Evolutionary conservation across 1,140 invertebrate genomes (phyloP).

Genomic region (Drosophila bipectinata): DNA sequence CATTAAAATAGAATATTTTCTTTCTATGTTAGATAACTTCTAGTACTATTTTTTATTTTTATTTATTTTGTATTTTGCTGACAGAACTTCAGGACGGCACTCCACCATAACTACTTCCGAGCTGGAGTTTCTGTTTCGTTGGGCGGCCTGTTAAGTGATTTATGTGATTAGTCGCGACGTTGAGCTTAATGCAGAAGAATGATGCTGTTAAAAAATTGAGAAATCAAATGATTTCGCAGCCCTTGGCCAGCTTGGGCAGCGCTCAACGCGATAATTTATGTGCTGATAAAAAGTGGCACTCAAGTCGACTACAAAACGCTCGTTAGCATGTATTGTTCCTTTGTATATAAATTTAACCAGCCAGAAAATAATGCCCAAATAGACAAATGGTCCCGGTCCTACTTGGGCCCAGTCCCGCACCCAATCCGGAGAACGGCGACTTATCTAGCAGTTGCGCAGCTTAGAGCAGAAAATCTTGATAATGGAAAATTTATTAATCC

Average conservation of each 20-base stretch:
- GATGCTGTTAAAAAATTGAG: conserved; percentile 36
- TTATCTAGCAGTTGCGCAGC: conserved; percentile 60
- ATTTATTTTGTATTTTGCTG: neutral
- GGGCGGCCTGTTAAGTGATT: conserved; percentile 56
- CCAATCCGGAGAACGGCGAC: conserved; percentile 10
- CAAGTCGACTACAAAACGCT: conserved; percentile 58
- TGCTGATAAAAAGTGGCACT: conserved; percentile 52
- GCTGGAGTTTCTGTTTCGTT: conserved; percentile 38
- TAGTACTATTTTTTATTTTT: no score
- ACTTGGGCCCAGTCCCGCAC: neutral
- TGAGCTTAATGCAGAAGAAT: conserved; percentile 41
- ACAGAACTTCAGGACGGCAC: conserved; percentile 2
- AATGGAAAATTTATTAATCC: conserved; percentile 81
- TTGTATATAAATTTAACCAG: conserved; percentile 75
- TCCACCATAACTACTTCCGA: conserved; percentile 24
- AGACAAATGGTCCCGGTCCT: conserved; percentile 63
- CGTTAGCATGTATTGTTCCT: conserved; percentile 64
- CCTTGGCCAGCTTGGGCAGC: conserved; percentile 11
- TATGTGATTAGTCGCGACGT: conserved; percentile 49
- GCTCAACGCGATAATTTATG: conserved; percentile 32
- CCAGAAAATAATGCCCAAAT: conserved; percentile 75
- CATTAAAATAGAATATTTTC: no score
- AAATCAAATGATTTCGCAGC: conserved; percentile 33
- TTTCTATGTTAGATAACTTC: no score
- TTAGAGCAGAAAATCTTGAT: conserved; percentile 69